phyloP scores from a whole-genome alignment of 2,888 invertebrate species.

The Lepidochrysops patricia region DNA sequence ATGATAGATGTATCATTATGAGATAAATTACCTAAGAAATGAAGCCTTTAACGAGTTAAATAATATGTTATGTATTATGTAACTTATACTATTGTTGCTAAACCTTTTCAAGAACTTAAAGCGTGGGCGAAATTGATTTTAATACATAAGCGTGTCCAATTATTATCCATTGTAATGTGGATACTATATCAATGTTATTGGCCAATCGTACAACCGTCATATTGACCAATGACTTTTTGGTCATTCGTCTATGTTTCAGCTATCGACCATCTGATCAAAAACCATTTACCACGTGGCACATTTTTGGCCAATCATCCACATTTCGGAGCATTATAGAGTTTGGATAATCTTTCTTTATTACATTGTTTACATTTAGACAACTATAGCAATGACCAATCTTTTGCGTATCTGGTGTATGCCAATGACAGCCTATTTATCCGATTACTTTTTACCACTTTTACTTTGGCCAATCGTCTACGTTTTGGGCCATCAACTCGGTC shows the following conservation, averaged over 20 bases:
- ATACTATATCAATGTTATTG: not conserved
- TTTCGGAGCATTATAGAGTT: too few relatives aligned
- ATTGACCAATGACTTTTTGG: not conserved
- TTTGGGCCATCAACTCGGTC: constrained; percentile 27
- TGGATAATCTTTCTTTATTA: too few relatives aligned
- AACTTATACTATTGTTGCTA: not conserved
- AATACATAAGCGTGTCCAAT: too few relatives aligned
- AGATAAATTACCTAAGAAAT: not conserved
- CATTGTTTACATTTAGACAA: too few relatives aligned
- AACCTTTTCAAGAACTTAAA: not conserved
- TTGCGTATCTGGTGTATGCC: too few relatives aligned
- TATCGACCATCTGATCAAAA: too few relatives aligned
- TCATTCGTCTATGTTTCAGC: not conserved
- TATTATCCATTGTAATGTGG: not conserved
- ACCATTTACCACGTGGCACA: too few relatives aligned
- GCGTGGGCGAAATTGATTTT: not conserved
- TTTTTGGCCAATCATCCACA: too few relatives aligned
- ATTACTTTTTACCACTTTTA: too few relatives aligned
- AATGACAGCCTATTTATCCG: too few relatives aligned
- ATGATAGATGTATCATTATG: too few relatives aligned
- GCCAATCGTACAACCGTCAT: not conserved
- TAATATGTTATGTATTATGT: not conserved
- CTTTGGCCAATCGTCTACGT: not conserved
- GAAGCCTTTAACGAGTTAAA: not conserved
- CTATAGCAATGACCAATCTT: too few relatives aligned